Evolutionary conservation across 2,113 vertebrate species (phyloP).

Genomic region (Callospermophilus lateralis): DNA sequence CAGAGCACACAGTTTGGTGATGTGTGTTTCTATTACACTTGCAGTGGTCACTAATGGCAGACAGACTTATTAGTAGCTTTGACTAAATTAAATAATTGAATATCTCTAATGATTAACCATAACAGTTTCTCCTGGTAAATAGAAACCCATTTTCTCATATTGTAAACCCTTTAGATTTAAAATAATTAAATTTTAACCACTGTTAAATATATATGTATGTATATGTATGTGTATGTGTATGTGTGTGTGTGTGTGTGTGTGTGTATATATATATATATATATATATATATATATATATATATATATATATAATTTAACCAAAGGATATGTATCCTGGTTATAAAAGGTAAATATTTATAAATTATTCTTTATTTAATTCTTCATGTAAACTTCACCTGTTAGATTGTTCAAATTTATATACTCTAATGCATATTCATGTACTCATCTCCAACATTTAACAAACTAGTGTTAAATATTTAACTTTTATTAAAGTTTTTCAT

Average conservation of each 20-base stretch:
- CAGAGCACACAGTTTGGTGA: slow-evolving; percentile 60
- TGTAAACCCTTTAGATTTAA: slow-evolving; percentile 47
- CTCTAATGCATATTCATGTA: not conserved
- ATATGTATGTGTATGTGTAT: no score
- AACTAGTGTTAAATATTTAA: not conserved
- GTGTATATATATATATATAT: no score
- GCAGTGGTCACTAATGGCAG: not conserved
- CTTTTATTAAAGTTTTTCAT: slow-evolving; percentile 13
- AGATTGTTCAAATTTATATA: slow-evolving; percentile 33
- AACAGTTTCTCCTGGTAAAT: slow-evolving; percentile 16
- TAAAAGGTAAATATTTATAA: not conserved
- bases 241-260: no score
- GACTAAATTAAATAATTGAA: slow-evolving; percentile 74
- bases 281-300: no score
- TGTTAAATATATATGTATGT: not conserved
- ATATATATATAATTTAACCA: not conserved
- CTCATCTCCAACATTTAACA: not conserved
- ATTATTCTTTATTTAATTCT: slow-evolving; percentile 29
- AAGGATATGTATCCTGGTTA: not conserved
- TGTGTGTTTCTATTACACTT: slow-evolving; percentile 49
- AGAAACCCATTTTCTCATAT: slow-evolving; percentile 62
- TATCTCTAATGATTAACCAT: slow-evolving; percentile 73
- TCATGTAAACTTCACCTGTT: not conserved
- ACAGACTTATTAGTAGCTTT: slow-evolving; percentile 50
- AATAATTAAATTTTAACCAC: not conserved